Conservation (phyloP, 2,888 invertebrate genomes). For the Mechanitis messenoides region DNA sequence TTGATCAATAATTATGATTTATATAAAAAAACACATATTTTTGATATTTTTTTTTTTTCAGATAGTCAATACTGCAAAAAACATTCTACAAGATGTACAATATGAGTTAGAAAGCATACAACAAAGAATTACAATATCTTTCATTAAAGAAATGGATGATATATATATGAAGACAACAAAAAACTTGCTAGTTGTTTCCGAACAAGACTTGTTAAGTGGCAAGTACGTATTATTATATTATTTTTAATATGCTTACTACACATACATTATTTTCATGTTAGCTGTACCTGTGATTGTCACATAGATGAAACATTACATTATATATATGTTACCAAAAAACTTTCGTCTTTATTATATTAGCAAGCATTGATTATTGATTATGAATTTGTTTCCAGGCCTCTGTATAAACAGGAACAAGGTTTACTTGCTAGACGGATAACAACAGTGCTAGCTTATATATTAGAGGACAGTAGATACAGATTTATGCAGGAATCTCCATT, state of each 20-base stretch:
- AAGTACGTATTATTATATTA: constrained; percentile 37
- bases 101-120: constrained; percentile 44
- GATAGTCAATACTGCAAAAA: constrained; percentile 43
- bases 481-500: constrained; percentile 32
- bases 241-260: too few relatives aligned
- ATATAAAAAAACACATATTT: too few relatives aligned
- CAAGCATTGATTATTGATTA: background rate
- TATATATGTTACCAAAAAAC: too few relatives aligned
- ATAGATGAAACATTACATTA: too few relatives aligned
- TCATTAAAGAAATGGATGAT: constrained; percentile 64
- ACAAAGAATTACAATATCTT: constrained; percentile 50
- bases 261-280: too few relatives aligned
- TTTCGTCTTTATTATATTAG: too few relatives aligned
- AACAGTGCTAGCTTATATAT: constrained; percentile 38
- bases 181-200: constrained; percentile 34
- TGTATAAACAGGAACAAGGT: constrained; percentile 62
- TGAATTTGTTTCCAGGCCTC: constrained; percentile 40
- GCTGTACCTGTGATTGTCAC: too few relatives aligned
- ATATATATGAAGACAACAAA: constrained; percentile 54
- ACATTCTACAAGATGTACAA: constrained; percentile 38
- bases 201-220: constrained; percentile 45
- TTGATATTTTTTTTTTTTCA: constrained; percentile 29
- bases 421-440: constrained; percentile 48
- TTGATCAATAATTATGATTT: background rate
- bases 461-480: constrained; percentile 35